Conservation (phyloP, 2,797 vertebrate genomes). For the Darevskia mixta region DNA sequence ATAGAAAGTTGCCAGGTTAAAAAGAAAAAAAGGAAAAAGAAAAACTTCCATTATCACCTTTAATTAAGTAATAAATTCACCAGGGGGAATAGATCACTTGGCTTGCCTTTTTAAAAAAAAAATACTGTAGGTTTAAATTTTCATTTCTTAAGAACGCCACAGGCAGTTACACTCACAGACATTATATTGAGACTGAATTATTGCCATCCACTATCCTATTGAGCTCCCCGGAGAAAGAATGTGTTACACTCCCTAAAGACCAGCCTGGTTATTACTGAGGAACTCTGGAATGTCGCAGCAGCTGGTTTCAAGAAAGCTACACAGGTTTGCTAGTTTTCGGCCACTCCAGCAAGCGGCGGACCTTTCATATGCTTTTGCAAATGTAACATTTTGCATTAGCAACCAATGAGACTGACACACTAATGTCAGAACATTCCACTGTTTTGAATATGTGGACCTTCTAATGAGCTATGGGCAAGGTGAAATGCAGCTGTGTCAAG, state of each 20-base stretch:
- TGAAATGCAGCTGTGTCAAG: background rate
- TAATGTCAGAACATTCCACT: background rate
- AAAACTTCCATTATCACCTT: conserved; percentile 19
- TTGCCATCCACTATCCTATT: background rate
- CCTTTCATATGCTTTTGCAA: background rate
- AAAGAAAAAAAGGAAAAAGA: background rate
- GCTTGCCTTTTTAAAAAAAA: accelerated
- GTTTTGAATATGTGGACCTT: background rate
- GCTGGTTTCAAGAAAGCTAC: background rate
- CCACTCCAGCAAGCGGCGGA: accelerated
- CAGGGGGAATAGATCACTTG: conserved; percentile 2
- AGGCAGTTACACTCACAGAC: background rate
- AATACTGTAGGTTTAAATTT: conserved; percentile 23
- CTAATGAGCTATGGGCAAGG: background rate
- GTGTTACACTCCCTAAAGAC: background rate
- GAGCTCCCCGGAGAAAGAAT: background rate
- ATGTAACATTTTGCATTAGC: background rate
- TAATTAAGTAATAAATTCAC: conserved; percentile 51
- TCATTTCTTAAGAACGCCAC: conserved; percentile 24
- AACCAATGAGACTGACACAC: background rate
- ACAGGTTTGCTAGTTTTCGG: background rate
- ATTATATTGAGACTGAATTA: accelerated
- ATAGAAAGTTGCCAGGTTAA: background rate
- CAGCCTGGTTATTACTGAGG: background rate
- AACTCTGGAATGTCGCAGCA: accelerated